Evolutionary conservation across 1,140 invertebrate genomes (phyloP).

Genomic region (Bicyclus anynana): DNA sequence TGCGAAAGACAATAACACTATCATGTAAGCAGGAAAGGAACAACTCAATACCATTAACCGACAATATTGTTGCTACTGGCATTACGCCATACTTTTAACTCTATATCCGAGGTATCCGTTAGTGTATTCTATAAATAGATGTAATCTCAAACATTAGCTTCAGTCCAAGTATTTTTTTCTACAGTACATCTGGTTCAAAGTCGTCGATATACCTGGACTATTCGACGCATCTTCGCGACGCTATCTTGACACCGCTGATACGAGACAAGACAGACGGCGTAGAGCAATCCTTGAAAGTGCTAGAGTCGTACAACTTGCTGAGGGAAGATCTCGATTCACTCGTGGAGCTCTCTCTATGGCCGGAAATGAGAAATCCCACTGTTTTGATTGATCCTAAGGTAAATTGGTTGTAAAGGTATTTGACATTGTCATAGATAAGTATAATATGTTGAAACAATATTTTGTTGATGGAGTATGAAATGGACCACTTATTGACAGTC

Average conservation of each 20-base stretch:
- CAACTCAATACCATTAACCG: no score
- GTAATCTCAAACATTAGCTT: no score
- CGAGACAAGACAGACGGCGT: conserved; percentile 85
- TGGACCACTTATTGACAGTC: no score
- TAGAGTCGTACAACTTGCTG: conserved; percentile 90
- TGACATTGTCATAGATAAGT: neutral
- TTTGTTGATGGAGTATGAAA: no score
- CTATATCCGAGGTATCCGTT: no score
- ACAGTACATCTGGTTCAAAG: conserved; percentile 86
- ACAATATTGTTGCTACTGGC: no score
- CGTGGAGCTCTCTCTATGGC: conserved; percentile 91
- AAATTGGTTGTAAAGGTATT: neutral
- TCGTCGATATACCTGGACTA: conserved; percentile 92
- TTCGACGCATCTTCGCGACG: conserved; percentile 82
- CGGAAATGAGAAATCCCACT: conserved; percentile 85
- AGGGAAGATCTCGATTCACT: conserved; percentile 95
- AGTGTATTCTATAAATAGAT: no score
- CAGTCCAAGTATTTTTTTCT: conserved; percentile 30
- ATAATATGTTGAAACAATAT: no score
- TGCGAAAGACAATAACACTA: no score
- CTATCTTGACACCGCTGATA: conserved; percentile 86
- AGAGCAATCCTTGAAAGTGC: conserved; percentile 82
- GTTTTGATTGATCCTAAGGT: conserved; percentile 88
- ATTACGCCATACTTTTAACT: no score
- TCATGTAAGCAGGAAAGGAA: no score